Evolutionary conservation across 2,113 vertebrate genomes (phyloP).

Genomic region (Mus pahari): DNA sequence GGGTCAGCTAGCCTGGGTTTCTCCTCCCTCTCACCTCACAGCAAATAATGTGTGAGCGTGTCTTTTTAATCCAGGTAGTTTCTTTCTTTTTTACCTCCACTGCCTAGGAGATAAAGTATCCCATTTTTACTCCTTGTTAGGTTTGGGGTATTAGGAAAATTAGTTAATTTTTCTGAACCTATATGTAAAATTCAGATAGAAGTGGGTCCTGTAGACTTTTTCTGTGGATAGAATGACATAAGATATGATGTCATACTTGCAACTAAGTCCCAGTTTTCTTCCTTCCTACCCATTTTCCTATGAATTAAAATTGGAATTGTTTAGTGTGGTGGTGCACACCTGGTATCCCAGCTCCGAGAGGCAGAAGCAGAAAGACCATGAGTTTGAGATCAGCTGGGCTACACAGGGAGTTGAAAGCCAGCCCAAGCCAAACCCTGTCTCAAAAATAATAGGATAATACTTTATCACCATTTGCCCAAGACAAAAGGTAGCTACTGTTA

Average conservation of each 20-base stretch:
- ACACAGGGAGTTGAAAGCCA: background rate
- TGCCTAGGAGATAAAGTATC: constrained; percentile 30
- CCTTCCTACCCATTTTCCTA: background rate
- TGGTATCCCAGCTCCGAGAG: background rate
- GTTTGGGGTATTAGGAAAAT: constrained; percentile 50
- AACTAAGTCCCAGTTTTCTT: constrained; percentile 42
- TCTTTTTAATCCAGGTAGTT: background rate
- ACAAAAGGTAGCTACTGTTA: constrained; percentile 27
- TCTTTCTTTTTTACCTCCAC: background rate
- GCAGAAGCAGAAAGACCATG: background rate
- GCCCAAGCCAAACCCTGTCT: background rate
- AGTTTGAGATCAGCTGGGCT: background rate
- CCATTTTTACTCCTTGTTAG: constrained; percentile 17
- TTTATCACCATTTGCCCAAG: constrained; percentile 35
- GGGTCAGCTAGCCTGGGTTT: background rate
- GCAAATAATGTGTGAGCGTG: background rate
- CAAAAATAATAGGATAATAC: constrained; percentile 16
- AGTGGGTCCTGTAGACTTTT: constrained; percentile 9
- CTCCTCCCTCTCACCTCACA: background rate
- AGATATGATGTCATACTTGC: background rate
- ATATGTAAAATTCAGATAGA: background rate
- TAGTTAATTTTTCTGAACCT: constrained; percentile 13
- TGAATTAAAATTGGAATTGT: constrained; percentile 47
- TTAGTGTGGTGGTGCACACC: background rate
- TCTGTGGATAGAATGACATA: constrained; percentile 36